Evolutionary conservation across 2,888 invertebrate species (phyloP).

Genomic region (Pammene fasciana): DNA sequence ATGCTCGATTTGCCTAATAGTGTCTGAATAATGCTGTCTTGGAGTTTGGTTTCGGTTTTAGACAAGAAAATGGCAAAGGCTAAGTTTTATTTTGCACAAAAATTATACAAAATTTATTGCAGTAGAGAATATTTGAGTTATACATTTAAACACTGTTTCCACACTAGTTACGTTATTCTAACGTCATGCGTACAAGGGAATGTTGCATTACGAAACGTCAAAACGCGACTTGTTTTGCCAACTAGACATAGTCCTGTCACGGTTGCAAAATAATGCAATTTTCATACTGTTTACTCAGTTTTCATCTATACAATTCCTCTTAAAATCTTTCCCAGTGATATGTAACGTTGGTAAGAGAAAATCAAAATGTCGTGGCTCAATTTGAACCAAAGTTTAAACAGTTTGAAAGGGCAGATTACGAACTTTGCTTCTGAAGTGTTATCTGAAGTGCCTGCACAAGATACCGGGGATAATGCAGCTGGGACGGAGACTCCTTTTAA

Average conservation of each 20-base stretch:
- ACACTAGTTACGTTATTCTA: conserved; percentile 14
- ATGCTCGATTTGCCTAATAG: too few species aligned
- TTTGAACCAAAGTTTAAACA: conserved; percentile 85
- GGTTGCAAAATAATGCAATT: conserved; percentile 77
- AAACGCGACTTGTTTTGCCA: conserved; percentile 78
- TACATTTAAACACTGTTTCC: background rate
- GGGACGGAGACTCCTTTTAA: conserved; percentile 62
- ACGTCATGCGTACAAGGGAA: conserved; percentile 22
- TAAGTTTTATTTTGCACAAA: too few species aligned
- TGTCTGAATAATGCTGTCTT: too few species aligned
- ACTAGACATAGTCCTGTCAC: conserved; percentile 79
- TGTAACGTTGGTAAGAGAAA: conserved; percentile 55
- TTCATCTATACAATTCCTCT: conserved; percentile 54
- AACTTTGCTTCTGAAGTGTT: conserved; percentile 95
- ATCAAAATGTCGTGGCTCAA: conserved; percentile 87
- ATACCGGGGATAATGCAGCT: conserved; percentile 54
- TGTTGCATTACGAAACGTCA: conserved; percentile 47
- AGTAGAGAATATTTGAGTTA: background rate
- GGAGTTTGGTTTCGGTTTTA: too few species aligned
- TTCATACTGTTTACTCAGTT: conserved; percentile 72
- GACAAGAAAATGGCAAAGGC: too few species aligned
- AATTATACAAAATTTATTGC: too few species aligned
- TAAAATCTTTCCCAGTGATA: conserved; percentile 60
- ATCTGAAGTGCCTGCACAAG: conserved; percentile 87
- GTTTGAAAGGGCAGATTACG: conserved; percentile 93